Evolutionary conservation across 2,113 vertebrate genomes (phyloP), one percentile per base, ranked within the genome.

Genomic region (Aegypius monachus): DNA sequence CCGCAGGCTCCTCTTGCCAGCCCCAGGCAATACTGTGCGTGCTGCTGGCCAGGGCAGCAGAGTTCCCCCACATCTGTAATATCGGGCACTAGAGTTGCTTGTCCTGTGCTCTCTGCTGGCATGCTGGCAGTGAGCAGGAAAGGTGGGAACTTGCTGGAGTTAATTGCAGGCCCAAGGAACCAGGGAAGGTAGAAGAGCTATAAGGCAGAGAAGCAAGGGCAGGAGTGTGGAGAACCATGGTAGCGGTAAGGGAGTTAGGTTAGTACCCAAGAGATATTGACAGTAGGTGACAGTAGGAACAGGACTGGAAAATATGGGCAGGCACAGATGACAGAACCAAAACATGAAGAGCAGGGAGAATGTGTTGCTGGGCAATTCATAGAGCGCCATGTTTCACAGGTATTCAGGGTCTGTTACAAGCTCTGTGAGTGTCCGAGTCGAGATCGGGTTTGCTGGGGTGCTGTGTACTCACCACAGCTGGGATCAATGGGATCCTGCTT

Each of bases 21-120:
- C 38, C 56, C 53, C 15, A 5, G 1, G 4, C 27, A 45, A 21
- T 26, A 15, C 34, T 67, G 32, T 40, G 20, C 0, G 0, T 86
- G 43, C 63, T 58, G 3, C 45, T 63, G 63, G 38, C 16, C n/a
- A 55, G 47, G 19, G 12, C 34, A 87, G 34, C 68, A 70, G 25
- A 42, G 25, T 50, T 86, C 59, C 65, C 55, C 16, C 20, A 1
- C 11, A 1, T 59, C 63, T 68, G 31, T 67, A 55, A 18, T 62
- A 20, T 0, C 2, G 4, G n/a, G 22, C 16, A 3, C 7, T 52
- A 47, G 27, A 56, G 19, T 16, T 80, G 21, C 14, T 86, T 81
- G 32, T 70, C 29, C 19, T 71, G 10, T 62, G 38, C 26, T 86
- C 25, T 59, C 72, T 74, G 47, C 59, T 86, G 20, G 19, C 27